Conservation (phyloP, 2,888 invertebrate species). For the Ophraella communa region DNA sequence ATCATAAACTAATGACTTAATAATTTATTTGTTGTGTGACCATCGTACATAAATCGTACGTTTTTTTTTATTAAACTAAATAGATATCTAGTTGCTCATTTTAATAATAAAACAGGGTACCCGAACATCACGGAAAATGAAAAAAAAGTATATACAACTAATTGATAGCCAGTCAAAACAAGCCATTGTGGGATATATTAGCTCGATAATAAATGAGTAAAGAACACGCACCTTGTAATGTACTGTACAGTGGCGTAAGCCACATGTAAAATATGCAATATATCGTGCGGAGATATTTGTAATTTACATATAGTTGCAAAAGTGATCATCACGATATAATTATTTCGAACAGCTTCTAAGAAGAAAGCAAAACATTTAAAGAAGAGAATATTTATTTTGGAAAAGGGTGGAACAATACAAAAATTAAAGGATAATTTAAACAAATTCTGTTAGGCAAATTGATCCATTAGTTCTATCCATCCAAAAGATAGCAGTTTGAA, state of each 20-base stretch:
- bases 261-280: background rate
- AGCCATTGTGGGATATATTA: slow-evolving; percentile 34
- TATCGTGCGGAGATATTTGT: background rate
- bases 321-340: no score
- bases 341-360: no score
- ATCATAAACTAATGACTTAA: background rate
- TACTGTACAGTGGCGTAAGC: background rate
- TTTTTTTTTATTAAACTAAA: background rate
- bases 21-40: background rate
- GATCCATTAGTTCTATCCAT: no score
- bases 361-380: no score
- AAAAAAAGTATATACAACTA: slow-evolving; percentile 21
- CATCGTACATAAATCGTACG: background rate
- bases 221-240: slow-evolving; percentile 36
- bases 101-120: background rate
- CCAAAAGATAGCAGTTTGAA: no score
- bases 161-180: slow-evolving; percentile 37
- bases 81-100: background rate
- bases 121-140: slow-evolving; percentile 1
- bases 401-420: no score
- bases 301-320: background rate
- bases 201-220: slow-evolving; percentile 35
- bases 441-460: no score
- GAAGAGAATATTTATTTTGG: no score
- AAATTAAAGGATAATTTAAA: no score